A percentile compares a stretch with the other conserved stretches of the same genome.
phyloP scores from a whole-genome alignment of 2,113 vertebrate species.

The Hydrochoerus hydrochaeris region DNA sequence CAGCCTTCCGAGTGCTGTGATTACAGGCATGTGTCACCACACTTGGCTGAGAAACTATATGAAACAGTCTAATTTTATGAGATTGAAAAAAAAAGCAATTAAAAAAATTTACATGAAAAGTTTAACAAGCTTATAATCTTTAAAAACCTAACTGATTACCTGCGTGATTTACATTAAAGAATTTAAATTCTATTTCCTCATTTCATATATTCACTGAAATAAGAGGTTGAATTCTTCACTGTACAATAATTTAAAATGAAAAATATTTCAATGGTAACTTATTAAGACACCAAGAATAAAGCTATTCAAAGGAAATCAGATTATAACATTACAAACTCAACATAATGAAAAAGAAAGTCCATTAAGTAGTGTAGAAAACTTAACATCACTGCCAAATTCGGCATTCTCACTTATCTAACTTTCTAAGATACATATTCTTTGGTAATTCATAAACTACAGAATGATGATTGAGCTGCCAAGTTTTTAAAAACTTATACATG shows the following conservation, averaged over 20 bases:
- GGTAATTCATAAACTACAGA: slow-evolving; percentile 22
- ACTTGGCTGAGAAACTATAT: not conserved
- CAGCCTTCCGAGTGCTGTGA: not conserved
- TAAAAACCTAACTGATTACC: not conserved
- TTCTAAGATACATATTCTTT: slow-evolving; percentile 19
- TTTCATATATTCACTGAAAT: not conserved
- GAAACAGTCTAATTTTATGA: slow-evolving; percentile 41
- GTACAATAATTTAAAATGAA: not conserved
- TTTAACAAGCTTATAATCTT: not conserved
- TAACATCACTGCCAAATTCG: slow-evolving; percentile 22
- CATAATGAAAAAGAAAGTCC: not conserved
- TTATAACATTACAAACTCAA: not conserved
- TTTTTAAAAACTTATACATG: slow-evolving; percentile 5
- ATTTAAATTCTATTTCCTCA: not conserved
- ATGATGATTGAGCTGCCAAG: not conserved
- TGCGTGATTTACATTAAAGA: not conserved
- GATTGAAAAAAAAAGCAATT: not conserved
- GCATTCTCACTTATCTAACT: slow-evolving; percentile 29
- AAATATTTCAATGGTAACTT: not conserved
- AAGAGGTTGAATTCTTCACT: not conserved
- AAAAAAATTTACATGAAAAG: slow-evolving; percentile 25
- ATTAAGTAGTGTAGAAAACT: slow-evolving; percentile 14
- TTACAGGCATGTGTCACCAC: not conserved
- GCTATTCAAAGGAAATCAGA: slow-evolving; percentile 23
- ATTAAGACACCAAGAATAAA: slow-evolving; percentile 11